phyloP scores from a whole-genome alignment of 2,888 invertebrate genomes.

The Penaeus monodon region DNA sequence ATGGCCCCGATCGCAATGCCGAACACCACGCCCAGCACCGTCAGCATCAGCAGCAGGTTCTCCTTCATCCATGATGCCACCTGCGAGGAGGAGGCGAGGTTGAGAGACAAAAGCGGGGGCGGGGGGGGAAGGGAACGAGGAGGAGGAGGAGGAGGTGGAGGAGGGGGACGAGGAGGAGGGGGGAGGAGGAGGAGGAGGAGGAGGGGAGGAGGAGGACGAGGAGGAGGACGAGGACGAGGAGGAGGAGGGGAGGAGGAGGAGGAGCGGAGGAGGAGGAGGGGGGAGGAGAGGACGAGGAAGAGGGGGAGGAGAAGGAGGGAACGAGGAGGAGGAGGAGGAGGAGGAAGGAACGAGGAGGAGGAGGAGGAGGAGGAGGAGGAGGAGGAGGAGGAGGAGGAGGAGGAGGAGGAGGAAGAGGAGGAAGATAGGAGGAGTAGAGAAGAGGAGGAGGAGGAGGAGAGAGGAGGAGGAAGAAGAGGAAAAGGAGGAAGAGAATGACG shows the following conservation, averaged over 20 bases:
- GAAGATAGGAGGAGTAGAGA: too few species aligned
- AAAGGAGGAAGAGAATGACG: not conserved
- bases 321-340: too few species aligned
- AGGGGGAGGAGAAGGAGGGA: too few species aligned
- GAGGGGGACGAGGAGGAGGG: not conserved
- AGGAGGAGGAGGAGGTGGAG: not conserved
- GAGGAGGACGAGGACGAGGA: not conserved
- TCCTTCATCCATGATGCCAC: slow-evolving; percentile 70
- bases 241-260: too few species aligned
- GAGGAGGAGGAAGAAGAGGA: not conserved
- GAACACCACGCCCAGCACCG: slow-evolving; percentile 75
- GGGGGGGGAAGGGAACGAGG: not conserved
- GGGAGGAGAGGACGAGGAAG: too few species aligned
- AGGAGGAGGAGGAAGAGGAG: too few species aligned
- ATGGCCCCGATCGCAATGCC: slow-evolving; percentile 76
- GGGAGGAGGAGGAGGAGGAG: not conserved
- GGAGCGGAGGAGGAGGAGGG: too few species aligned
- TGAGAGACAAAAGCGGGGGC: not conserved
- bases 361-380: too few species aligned
- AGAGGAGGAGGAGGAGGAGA: too few species aligned
- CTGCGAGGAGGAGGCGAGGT: slow-evolving; percentile 58
- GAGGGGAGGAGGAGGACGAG: not conserved
- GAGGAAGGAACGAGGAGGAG: too few species aligned
- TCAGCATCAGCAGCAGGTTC: slow-evolving; percentile 76
- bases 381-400: too few species aligned